Percentiles rank a stretch among this genome's conserved stretches.
Conservation (phyloP, 2,113 vertebrate species). For the Dascyllus trimaculatus region DNA sequence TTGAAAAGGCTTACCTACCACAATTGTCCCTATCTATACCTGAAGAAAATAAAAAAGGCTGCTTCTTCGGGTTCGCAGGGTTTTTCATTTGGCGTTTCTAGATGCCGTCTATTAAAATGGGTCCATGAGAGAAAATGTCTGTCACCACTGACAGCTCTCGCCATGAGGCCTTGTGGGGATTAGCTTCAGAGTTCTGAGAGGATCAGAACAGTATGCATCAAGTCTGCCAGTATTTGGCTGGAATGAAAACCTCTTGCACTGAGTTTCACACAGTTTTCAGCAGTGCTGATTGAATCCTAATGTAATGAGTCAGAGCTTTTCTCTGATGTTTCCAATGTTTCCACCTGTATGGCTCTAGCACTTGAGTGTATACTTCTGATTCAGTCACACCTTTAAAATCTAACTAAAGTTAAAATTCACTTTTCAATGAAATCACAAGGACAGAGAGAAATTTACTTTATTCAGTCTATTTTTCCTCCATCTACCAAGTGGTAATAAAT, state of each 20-base stretch:
- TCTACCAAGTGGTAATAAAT: too few species aligned
- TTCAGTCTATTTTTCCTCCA: too few species aligned
- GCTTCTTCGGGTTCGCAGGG: slow-evolving; percentile 13
- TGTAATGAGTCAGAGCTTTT: not conserved
- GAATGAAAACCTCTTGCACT: slow-evolving; percentile 35
- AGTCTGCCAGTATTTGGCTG: slow-evolving; percentile 53
- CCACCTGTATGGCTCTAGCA: too few species aligned
- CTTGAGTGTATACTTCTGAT: too few species aligned
- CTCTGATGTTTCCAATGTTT: too few species aligned
- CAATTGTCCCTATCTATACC: slow-evolving; percentile 32
- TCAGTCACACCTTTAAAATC: too few species aligned
- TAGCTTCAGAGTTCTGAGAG: slow-evolving; percentile 54
- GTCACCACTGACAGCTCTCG: slow-evolving; percentile 66
- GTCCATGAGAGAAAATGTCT: slow-evolving; percentile 51
- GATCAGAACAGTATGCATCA: slow-evolving; percentile 45
- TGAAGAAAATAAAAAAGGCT: slow-evolving; percentile 32
- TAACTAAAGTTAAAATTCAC: too few species aligned
- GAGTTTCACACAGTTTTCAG: slow-evolving; percentile 14
- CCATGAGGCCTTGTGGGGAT: slow-evolving; percentile 53
- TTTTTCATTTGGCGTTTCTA: slow-evolving; percentile 45
- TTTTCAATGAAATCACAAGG: too few species aligned
- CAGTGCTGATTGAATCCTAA: slow-evolving; percentile 15
- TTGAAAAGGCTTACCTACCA: slow-evolving; percentile 21
- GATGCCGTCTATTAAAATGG: slow-evolving; percentile 61
- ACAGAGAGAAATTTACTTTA: too few species aligned